A percentile compares a stretch with the other conserved stretches of the same genome.
phyloP scores from a whole-genome alignment of 1,140 invertebrate species.

The Sinella curviseta region DNA sequence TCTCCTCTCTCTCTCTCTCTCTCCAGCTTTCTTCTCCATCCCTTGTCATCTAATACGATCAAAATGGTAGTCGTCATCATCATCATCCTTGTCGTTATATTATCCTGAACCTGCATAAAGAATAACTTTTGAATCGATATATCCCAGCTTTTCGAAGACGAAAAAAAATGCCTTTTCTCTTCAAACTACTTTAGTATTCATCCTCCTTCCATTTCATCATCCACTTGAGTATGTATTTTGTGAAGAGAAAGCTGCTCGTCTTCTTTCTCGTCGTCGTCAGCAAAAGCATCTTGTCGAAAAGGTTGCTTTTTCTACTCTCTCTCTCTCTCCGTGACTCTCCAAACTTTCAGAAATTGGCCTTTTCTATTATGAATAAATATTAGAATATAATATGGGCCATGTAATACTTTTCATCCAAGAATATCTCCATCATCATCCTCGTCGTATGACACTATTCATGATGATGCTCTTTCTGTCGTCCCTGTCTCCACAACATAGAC shows the following conservation, averaged over 20 bases:
- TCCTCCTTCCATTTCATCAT: background rate
- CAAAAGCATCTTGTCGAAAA: background rate
- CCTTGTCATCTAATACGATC: background rate
- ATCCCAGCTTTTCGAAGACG: background rate
- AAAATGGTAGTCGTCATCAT: background rate
- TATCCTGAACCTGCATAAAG: background rate
- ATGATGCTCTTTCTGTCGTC: too few relatives aligned
- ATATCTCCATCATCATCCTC: too few relatives aligned
- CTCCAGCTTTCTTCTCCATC: background rate
- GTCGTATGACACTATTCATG: too few relatives aligned
- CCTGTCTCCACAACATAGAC: too few relatives aligned
- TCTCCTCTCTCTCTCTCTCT: background rate
- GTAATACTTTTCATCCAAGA: background rate
- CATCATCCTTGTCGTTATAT: background rate
- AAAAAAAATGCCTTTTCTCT: background rate
- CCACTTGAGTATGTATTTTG: background rate
- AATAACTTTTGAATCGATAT: conserved; percentile 1
- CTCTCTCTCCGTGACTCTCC: too few relatives aligned
- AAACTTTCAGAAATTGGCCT: background rate
- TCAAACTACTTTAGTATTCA: background rate
- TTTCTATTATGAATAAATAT: background rate
- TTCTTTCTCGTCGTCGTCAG: too few relatives aligned
- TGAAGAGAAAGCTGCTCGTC: too few relatives aligned
- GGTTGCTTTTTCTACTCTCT: background rate
- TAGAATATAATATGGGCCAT: background rate